A percentile compares a stretch with the other conserved stretches of the same genome.
These are phyloP conservation scores for Pempheris klunzingeri DNA, from an alignment of 2,797 vertebrate genomes.

Conservation along the genomic window DNA sequence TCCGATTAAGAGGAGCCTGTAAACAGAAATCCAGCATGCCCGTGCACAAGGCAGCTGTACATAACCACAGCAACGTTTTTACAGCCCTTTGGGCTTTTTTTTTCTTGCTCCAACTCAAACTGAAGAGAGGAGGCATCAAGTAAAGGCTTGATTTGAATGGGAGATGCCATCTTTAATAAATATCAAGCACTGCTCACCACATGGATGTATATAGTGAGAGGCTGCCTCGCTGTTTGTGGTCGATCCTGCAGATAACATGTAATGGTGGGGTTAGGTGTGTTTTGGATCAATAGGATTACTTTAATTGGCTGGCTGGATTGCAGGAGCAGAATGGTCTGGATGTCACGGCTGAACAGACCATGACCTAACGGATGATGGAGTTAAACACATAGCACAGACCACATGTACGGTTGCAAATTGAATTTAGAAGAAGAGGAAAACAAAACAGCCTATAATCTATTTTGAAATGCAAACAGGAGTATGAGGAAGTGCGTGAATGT, in stretches of 20 bases:
- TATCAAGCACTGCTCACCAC: conserved; percentile 16
- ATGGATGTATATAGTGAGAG: conserved; percentile 9
- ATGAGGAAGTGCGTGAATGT: conserved; percentile 13
- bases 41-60: conserved; percentile 50
- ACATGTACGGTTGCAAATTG: conserved; percentile 61
- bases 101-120: conserved; percentile 14
- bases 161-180: conserved; percentile 60
- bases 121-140: conserved; percentile 22
- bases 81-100: conserved; percentile 11
- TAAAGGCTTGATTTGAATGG: conserved; percentile 38
- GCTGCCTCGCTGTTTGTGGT: conserved; percentile 37
- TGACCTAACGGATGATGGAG: conserved; percentile 64
- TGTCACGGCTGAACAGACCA: conserved; percentile 63
- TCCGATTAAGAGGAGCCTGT: conserved; percentile 36
- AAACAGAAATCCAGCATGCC: conserved; percentile 58
- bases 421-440: conserved; percentile 64
- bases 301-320: conserved; percentile 46
- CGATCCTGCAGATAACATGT: conserved; percentile 51
- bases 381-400: conserved; percentile 55
- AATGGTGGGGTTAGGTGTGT: conserved; percentile 59
- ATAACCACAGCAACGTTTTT: conserved; percentile 54
- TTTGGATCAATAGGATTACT: conserved; percentile 61
- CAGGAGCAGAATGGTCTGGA: conserved; percentile 40
- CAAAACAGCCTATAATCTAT: conserved; percentile 68
- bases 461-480: conserved; percentile 56